These are phyloP conservation scores for Orchestes rusci DNA, from an alignment of 2,888 invertebrate species.

Conservation along the genomic window DNA sequence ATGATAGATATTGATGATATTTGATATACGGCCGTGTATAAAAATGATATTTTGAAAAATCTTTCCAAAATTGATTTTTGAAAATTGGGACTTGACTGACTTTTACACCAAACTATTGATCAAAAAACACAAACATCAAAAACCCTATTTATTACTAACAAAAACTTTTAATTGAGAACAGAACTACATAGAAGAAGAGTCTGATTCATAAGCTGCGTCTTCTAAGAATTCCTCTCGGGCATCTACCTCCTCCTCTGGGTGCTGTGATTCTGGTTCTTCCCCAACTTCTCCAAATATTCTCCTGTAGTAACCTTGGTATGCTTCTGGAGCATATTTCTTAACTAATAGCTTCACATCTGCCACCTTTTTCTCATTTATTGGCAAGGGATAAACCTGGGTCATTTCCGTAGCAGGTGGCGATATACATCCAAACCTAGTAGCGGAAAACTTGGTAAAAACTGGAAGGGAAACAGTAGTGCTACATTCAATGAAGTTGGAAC, in stretches of 20 bases:
- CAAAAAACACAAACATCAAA: too few species aligned
- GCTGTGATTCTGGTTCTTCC: slow-evolving; percentile 3
- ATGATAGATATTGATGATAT: too few species aligned
- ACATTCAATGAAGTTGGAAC: slow-evolving; percentile 4
- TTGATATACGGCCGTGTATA: too few species aligned
- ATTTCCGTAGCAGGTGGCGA: slow-evolving; percentile 15
- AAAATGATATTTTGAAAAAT: too few species aligned
- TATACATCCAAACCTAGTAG: too few species aligned
- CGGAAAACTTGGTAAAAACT: too few species aligned
- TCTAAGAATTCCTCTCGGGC: slow-evolving; percentile 11
- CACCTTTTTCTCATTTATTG: slow-evolving; percentile 5
- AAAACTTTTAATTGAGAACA: not conserved
- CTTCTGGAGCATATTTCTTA: slow-evolving; percentile 16
- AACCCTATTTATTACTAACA: too few species aligned
- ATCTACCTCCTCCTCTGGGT: slow-evolving; percentile 7
- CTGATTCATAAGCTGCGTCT: slow-evolving; percentile 15
- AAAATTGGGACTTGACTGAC: too few species aligned
- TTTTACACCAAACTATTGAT: too few species aligned
- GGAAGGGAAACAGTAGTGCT: too few species aligned
- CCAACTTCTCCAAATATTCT: slow-evolving; percentile 14
- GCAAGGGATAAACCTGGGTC: slow-evolving; percentile 13
- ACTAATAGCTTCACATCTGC: slow-evolving; percentile 12
- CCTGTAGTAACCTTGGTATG: slow-evolving; percentile 15
- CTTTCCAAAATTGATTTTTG: too few species aligned
- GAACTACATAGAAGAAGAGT: slow-evolving; percentile 15